Evolutionary conservation across 2,888 invertebrate genomes (phyloP), one percentile per base, ranked within the genome.

Genomic region (Drosophila pseudotalamancana): DNA sequence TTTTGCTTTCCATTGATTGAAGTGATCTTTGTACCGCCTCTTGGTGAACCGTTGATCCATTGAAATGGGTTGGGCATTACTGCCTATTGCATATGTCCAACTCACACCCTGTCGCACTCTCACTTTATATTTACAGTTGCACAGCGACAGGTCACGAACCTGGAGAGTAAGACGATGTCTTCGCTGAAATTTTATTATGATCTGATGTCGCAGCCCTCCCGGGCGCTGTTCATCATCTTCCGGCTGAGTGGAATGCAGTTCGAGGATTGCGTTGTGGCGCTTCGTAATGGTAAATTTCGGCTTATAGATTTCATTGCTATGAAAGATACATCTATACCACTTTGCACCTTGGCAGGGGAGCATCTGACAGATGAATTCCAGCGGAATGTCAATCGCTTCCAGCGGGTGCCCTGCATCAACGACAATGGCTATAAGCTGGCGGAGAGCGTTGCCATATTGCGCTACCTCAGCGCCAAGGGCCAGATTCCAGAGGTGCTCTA

Each of bases 151-250:
- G 9, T 42, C n/a, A 54, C 75, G 2, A 64, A 48, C 37, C 54
- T 62, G 19, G 37, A 40, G 8, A 37, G 6, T n/a, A 34, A n/a
- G 1, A 68, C 62, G 37, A 81, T 87, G 93, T 70, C 91, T 2
- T 53, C 72, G 74, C 70, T 95, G 45, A 93, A 93, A 87, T 92
- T 94, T 43, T 96, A 95, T 88, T 95, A 92, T 72, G 95, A 96
- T 91, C 91, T 95, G 14, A 92, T 96, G 92, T 96, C 96, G 0
- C 96, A 96, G 90, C 96, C 96, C 1, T 94, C 94, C 5, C 93
- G 96, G 85, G 94, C 95, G 8, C 80, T 96, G 29, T 94, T 94
- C 64, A 94, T 95, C 72, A 93, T 96, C 85, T 90, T 96, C 35
- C 95, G 95, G 81, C 88, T 91, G 16, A 92, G 93, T 43, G 93